Percentiles rank a stretch among this genome's conserved stretches.
Evolutionary conservation across 2,888 invertebrate genomes (phyloP).

Genomic region (Drosophila macrothrix): DNA sequence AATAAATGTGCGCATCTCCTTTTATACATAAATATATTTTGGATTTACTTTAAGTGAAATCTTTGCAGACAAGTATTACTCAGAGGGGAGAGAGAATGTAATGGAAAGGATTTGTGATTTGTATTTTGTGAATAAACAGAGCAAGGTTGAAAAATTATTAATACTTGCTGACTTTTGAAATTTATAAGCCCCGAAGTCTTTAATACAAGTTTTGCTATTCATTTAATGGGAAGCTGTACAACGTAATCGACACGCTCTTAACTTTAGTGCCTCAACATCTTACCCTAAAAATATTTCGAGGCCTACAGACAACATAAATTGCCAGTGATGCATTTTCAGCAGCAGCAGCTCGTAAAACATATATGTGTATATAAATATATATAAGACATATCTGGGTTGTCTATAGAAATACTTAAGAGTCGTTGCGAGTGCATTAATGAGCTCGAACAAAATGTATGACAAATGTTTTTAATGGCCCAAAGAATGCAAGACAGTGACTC

Average conservation of each 20-base stretch:
- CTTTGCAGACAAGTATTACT: neutral
- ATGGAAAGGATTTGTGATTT: neutral
- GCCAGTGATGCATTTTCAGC: slow-evolving; percentile 38
- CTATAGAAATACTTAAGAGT: slow-evolving; percentile 38
- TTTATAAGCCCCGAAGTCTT: slow-evolving; percentile 1
- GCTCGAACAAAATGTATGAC: slow-evolving; percentile 60
- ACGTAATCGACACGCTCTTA: slow-evolving; percentile 28
- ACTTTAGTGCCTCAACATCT: slow-evolving; percentile 31
- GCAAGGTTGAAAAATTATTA: neutral
- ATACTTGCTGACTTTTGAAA: slow-evolving; percentile 2
- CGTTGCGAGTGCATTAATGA: slow-evolving; percentile 44
- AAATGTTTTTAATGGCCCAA: slow-evolving; percentile 65
- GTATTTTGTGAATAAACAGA: neutral
- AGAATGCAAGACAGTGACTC: slow-evolving; percentile 36
- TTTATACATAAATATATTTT: neutral
- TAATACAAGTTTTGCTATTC: slow-evolving; percentile 11
- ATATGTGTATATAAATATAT: slow-evolving; percentile 17
- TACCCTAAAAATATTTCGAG: slow-evolving; percentile 24
- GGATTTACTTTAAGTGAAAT: slow-evolving; percentile 8
- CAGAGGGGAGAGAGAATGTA: neutral
- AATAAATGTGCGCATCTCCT: slow-evolving; percentile 2
- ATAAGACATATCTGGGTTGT: slow-evolving; percentile 53
- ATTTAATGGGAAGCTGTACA: slow-evolving; percentile 6
- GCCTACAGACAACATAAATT: slow-evolving; percentile 59
- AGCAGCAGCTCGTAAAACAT: slow-evolving; percentile 61